Evolutionary conservation across 2,888 invertebrate genomes (phyloP).

Genomic region (Mesochorus sp.): DNA sequence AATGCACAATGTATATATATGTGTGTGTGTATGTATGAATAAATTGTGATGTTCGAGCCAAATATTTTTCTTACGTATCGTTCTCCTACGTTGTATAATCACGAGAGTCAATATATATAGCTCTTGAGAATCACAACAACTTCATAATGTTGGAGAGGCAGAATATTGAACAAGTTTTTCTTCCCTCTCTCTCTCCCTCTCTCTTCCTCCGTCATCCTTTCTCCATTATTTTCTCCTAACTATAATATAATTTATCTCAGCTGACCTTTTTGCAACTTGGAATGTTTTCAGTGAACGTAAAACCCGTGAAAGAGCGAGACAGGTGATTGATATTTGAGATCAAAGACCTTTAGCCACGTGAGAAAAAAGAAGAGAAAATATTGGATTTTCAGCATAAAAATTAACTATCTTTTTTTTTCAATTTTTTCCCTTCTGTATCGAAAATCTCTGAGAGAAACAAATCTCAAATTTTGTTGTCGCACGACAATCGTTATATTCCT

Average conservation of each 20-base stretch:
- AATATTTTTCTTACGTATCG: conserved; percentile 13
- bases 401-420: neutral
- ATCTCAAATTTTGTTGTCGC: neutral
- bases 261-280: conserved; percentile 10
- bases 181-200: too few species aligned
- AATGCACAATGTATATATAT: neutral
- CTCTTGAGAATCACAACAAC: too few species aligned
- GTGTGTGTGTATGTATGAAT: conserved; percentile 26
- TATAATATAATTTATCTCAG: too few species aligned
- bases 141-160: neutral
- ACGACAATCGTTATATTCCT: too few species aligned
- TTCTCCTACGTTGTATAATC: neutral
- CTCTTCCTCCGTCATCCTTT: conserved; percentile 7
- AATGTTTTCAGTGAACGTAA: neutral
- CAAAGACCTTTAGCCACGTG: neutral
- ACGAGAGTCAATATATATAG: too few species aligned
- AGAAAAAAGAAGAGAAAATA: neutral
- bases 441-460: neutral
- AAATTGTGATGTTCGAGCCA: conserved; percentile 24
- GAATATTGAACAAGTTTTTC: conserved; percentile 11
- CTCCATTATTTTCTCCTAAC: neutral
- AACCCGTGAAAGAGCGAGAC: neutral
- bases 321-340: neutral
- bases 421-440: neutral
- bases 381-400: neutral